Conservation (phyloP, 2,113 vertebrate species). For the Petromus typicus region DNA sequence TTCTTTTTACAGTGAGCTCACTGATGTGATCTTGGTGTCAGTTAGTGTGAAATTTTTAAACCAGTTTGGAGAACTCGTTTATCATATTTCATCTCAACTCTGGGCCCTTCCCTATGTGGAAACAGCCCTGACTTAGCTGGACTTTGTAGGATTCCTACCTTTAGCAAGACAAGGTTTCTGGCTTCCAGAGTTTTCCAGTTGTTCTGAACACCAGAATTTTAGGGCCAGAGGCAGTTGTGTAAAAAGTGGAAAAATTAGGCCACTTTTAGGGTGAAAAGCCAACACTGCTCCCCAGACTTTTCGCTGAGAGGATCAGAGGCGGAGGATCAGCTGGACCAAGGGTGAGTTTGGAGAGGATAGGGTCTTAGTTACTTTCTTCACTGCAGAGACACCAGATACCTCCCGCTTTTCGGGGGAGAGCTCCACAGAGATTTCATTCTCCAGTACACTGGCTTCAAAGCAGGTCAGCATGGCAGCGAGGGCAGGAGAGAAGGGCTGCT, state of each 20-base stretch:
- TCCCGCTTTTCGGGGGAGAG: neutral
- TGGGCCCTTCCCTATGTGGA: neutral
- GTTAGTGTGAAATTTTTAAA: too few species aligned
- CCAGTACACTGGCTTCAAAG: neutral
- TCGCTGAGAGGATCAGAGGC: neutral
- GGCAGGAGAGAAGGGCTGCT: neutral
- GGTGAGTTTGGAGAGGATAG: neutral
- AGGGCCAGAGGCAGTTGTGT: neutral
- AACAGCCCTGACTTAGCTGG: neutral
- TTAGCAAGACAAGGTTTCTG: slow-evolving; percentile 3
- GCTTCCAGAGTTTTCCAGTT: neutral
- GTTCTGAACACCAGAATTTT: neutral
- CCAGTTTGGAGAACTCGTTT: too few species aligned
- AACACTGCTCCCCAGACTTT: neutral
- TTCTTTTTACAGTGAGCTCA: neutral
- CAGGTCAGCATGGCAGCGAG: neutral
- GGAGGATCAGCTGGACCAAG: neutral
- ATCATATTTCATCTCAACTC: neutral
- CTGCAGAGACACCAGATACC: neutral
- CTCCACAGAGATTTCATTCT: neutral
- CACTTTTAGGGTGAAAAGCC: neutral
- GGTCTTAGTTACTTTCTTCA: neutral
- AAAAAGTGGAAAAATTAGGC: neutral
- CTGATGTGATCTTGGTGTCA: too few species aligned
- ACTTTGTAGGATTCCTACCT: neutral